Base-by-base conservation (phyloP, 2,113 vertebrate genomes). In the Thalassarche chlororhynchos region DNA sequence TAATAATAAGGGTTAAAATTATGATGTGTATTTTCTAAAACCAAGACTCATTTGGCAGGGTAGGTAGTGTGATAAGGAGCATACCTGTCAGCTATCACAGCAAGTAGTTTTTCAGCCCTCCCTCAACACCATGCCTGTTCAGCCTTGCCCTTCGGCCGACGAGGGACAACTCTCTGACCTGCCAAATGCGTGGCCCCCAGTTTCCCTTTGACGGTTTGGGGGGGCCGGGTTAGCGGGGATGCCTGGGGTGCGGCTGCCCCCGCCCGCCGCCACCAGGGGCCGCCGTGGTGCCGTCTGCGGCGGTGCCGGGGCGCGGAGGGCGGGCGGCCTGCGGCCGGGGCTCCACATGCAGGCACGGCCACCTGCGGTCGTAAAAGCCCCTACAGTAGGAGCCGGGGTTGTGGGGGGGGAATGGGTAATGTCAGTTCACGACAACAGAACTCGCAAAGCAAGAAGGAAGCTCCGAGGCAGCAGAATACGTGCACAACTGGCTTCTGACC, bases 361-460 rank as follows among this genome's bases (percentile, higher is more conserved):
- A 4, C 34, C 46, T 10, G n/a, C 26, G 6, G 13, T n/a, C 34
- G 8, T 16, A 4, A 31, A 5, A 40, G 38, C 21, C 12, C 28
- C 29, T 42, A 2, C 11, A 12, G 38, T 3, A 5, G 47, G 8
- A 32, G 32, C 38, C 8, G 77, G 42, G 11, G 31, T 10, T 6
- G 5, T 12, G 19, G 17, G 4, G 47, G 20, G 29, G 15, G 10
- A 20, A 3, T 5, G 42, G 23, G 26, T 26, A 2, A 5, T 14
- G 51, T 21, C 44, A 1, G 9, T 9, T 7, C 2, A 1, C 11
- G 4, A 3, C 1, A 4, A 6, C 28, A 2, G 21, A 5, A 0
- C 42, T 17, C 0, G 19, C 40, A 5, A 3, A n/a, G 46, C 29
- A 0, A 17, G n/a, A 8, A 19, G 66, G 51, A 12, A 31, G 52